Conservation (phyloP, 1,140 invertebrate species). For the Telenomus remus region DNA sequence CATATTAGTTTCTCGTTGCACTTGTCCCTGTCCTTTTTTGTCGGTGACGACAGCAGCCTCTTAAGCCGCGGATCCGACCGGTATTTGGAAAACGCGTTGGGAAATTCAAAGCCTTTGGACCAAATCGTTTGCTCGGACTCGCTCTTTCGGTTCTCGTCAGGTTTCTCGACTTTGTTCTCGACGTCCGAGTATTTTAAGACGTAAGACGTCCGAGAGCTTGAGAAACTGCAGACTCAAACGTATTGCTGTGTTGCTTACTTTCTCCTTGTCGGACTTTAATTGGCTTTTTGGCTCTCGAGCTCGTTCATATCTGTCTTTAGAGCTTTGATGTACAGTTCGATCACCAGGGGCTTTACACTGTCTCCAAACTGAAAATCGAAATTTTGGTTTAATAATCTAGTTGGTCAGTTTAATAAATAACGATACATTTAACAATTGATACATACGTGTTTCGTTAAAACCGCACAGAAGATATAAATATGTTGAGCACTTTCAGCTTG, state of each 20-base stretch:
- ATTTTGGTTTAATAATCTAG: too few relatives aligned
- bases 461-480: constrained; percentile 77
- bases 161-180: constrained; percentile 42
- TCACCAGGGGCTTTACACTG: constrained; percentile 79
- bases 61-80: constrained; percentile 64
- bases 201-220: constrained; percentile 77
- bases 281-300: constrained; percentile 81
- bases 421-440: background rate
- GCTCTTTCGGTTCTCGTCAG: constrained; percentile 37
- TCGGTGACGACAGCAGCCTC: constrained; percentile 58
- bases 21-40: constrained; percentile 56
- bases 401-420: too few relatives aligned
- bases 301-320: constrained; percentile 86
- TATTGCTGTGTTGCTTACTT: constrained; percentile 75
- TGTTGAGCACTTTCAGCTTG: constrained; percentile 77
- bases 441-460: constrained; percentile 78
- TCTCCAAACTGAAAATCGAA: constrained; percentile 76
- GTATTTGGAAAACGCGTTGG: constrained; percentile 56
- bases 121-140: constrained; percentile 2
- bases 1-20: constrained; percentile 56
- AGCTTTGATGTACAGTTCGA: constrained; percentile 84
- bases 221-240: constrained; percentile 78
- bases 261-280: constrained; percentile 75
- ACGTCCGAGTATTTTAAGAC: constrained; percentile 77
- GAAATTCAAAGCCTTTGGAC: constrained; percentile 49